These are phyloP conservation scores for Pentamera pediparva DNA, from an alignment of 53 echinoderm and acorn worm species.

Conservation along the genomic window DNA sequence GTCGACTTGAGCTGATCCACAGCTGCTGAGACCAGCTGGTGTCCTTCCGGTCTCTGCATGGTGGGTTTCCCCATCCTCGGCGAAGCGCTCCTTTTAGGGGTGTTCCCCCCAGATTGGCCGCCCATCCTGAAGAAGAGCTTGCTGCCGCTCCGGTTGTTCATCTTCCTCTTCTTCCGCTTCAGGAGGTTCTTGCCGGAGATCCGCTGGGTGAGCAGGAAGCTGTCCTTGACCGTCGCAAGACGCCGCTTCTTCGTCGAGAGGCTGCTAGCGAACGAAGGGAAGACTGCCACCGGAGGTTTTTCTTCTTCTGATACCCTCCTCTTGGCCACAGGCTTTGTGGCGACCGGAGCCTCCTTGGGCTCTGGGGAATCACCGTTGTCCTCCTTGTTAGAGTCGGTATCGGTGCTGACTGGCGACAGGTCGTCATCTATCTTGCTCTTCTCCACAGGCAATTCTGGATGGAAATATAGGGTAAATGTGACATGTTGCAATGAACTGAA, in stretches of 20 bases:
- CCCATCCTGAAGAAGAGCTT: constrained; percentile 36
- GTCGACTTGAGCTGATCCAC: constrained; percentile 9
- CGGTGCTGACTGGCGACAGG: constrained; percentile 17
- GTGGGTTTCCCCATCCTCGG: constrained; percentile 4
- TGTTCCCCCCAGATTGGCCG: constrained; percentile 18
- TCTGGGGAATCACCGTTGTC: constrained; percentile 13
- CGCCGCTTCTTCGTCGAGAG: constrained; percentile 3
- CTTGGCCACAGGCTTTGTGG: not conserved
- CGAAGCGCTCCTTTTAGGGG: constrained; percentile 29
- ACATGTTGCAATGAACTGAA: not conserved
- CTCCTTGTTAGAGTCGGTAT: constrained; percentile 13
- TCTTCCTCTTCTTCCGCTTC: constrained; percentile 15
- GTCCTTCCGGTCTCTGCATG: not conserved
- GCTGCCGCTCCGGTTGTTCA: constrained; percentile 14
- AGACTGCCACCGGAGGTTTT: constrained; percentile 8
- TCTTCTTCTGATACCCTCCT: constrained; percentile 15
- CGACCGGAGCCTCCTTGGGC: not conserved
- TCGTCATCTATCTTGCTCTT: constrained; percentile 30
- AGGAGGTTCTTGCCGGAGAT: constrained; percentile 15
- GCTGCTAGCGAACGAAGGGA: not conserved
- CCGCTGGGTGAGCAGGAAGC: constrained; percentile 18
- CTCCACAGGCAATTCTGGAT: constrained; percentile 3
- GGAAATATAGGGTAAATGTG: not conserved
- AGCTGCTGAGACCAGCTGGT: not conserved
- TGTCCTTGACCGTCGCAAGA: constrained; percentile 10